Base-by-base conservation (phyloP, 1,140 invertebrate genomes). In the Forficula auricularia region DNA sequence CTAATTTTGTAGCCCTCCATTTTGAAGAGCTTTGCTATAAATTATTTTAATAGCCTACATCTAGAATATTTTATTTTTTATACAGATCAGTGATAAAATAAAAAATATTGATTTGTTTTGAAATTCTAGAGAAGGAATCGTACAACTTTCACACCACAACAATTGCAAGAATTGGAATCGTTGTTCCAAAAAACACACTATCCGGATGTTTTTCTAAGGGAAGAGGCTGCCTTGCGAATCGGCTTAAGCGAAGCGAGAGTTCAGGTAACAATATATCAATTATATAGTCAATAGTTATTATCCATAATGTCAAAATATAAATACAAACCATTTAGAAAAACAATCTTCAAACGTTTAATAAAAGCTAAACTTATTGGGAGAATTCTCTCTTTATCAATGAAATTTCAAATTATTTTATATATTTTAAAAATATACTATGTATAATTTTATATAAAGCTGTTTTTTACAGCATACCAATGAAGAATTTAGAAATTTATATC, bases 161-260 rank as follows among this genome's bases (percentile, higher is more conserved):
- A 96, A 59, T 66, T 95, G n/a, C 84, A 88, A 60, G 88, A 94
- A 56, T 63, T 96, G 48, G 90, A 96, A 60, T 76, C 82, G 1
- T 70, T 91, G 15, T 96, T 96, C 61, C 82, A 90, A 58, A 92
- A 91, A 62, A 95, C 90, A 1, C 89, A 94, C 55, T 96, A 89
- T 58, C 90, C 90, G 0, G 89, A 94, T 56, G 90, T 95, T 7
- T 92, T 92, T 57, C 68, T 92, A 50, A 72, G 90, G 50, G 90
- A 95, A 63, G 87, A 94, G 67, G 80, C 94, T 3, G 90, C 89
- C 0, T 63, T 87, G 19, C 68, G 87, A 54, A 91, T 92, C 48
- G 89, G 82, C 51, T 66, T 95, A 2, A 89, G 86, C 1, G 87
- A 92, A 66, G 88, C 88, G 13, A 71, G 88, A 55, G 87, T 92